Evolutionary conservation across 1,140 invertebrate genomes (phyloP), one percentile per base, ranked within the genome.

Genomic region (Musca vetustissima): DNA sequence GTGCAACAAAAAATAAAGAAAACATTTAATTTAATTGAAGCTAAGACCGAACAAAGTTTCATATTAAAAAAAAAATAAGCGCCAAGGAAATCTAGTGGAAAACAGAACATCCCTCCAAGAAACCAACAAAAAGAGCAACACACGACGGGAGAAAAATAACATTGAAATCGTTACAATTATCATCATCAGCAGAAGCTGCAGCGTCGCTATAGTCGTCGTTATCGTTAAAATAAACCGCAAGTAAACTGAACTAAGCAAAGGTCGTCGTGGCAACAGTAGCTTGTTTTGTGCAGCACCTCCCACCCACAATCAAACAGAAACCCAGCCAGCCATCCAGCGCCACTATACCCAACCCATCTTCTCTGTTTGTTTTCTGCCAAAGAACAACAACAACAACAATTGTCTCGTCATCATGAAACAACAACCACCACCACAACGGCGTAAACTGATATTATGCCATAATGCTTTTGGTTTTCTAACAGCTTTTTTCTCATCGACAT

Each of bases 321-420:
- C n/a, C n/a, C n/a, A n/a, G n/a, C n/a, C n/a, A n/a, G n/a, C n/a
- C n/a, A n/a, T n/a, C n/a, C n/a, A n/a, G n/a, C n/a, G n/a, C n/a
- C n/a, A n/a, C n/a, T 15, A 49, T 28, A 65, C 50, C 64, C 64
- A 25, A 28, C 8, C 14, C 17, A n/a, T n/a, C 36, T 43, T 13
- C 36, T 21, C n/a, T n/a, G n/a, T n/a, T n/a, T 3, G 28, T 28
- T 28, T 28, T 4, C 28, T 24, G 32, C 47, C 24, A 28, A 64
- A 69, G 48, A 69, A 69, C 15, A 47, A 22, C 28, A 68, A 59
- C 6, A 55, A 11, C n/a, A 43, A 24, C 21, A 15, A 49, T 22
- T 24, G 24, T 25, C 36, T 22, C 22, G 32, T 43, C 47, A 57
- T n/a, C 47, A 57, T n/a, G 28, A 48, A 47, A 25, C 66, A 53